Base-by-base conservation (phyloP, 2,113 vertebrate species). In the Odontophorus gujanensis region DNA sequence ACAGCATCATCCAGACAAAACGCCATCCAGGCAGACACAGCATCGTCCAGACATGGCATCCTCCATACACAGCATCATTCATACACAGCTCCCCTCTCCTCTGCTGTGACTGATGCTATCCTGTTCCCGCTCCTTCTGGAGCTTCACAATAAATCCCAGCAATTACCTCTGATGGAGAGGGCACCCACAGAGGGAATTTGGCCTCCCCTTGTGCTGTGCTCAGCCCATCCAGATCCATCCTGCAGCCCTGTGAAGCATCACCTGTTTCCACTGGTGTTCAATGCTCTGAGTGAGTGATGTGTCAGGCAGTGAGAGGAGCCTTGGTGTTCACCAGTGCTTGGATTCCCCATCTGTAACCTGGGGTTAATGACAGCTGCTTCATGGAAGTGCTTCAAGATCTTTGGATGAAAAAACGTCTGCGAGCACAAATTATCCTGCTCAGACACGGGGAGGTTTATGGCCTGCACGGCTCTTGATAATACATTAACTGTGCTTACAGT, bases 401-500 rank as follows among this genome's bases (percentile, higher is more conserved):
- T 36, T 3, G 59, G 88, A 82, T 94, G 92, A 77, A 81, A 78
- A 82, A 72, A 82, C 7, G 40, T 87, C 81, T 80, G 81, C 50
- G 62, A 91, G 91, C 73, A 87, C 87, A 95, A 94, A 96, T 96
- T 63, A 81, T 83, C 69, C 85, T 95, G 93, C 87, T 93, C 55
- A 38, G 92, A 84, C 92, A 94, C 0, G 22, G 84, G 88, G 88
- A 93, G 90, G 76, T 95, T 95, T 94, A 95, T 95, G 96, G 92
- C 87, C 95, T 87, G 92, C 76, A 59, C 0, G 7, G 82, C 85
- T 94, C 93, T 80, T 96, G 94, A 95, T 74, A 74, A 84, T 57
- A 43, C 92, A 91, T 95, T 96, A 96, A 95, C 96, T 96, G 94
- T 61, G 72, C 88, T 85, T 93, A 83, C 68, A n/a, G 92, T 81